Evolutionary conservation across 2,888 invertebrate genomes (phyloP).

Genomic region (Gibbula magus): DNA sequence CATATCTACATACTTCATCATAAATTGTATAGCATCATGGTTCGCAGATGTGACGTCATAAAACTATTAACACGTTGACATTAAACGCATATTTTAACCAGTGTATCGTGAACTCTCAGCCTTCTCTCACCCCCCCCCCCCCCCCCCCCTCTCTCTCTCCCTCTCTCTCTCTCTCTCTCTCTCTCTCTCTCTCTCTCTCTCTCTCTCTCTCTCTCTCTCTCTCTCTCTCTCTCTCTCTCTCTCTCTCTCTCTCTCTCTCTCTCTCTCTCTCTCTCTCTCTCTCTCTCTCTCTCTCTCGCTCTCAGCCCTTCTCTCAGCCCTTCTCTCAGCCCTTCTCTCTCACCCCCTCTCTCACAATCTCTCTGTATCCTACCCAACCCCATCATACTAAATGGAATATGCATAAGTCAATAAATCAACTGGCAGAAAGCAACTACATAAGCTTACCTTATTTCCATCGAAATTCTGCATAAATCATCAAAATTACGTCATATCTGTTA

Average conservation of each 20-base stretch:
- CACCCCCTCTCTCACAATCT: too few relatives aligned
- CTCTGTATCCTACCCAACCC: too few relatives aligned
- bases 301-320: too few relatives aligned
- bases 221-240: background rate
- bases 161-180: constrained; percentile 28
- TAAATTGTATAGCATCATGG: too few relatives aligned
- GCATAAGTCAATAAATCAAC: background rate
- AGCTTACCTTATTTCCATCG: background rate
- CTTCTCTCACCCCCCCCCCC: too few relatives aligned
- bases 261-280: too few relatives aligned
- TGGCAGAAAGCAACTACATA: background rate
- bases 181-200: constrained; percentile 25
- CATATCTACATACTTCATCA: too few relatives aligned
- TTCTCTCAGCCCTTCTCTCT: too few relatives aligned
- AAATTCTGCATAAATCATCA: too few relatives aligned
- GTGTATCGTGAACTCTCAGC: background rate
- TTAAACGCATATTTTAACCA: background rate
- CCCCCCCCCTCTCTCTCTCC: background rate
- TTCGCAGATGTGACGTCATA: background rate
- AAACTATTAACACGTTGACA: background rate
- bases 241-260: too few relatives aligned
- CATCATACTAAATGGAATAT: background rate
- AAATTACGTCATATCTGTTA: background rate
- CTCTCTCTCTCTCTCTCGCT: too few relatives aligned
- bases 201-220: background rate